Conservation (phyloP, 2,797 vertebrate genomes). For the Hydrocynus forskahlii region DNA sequence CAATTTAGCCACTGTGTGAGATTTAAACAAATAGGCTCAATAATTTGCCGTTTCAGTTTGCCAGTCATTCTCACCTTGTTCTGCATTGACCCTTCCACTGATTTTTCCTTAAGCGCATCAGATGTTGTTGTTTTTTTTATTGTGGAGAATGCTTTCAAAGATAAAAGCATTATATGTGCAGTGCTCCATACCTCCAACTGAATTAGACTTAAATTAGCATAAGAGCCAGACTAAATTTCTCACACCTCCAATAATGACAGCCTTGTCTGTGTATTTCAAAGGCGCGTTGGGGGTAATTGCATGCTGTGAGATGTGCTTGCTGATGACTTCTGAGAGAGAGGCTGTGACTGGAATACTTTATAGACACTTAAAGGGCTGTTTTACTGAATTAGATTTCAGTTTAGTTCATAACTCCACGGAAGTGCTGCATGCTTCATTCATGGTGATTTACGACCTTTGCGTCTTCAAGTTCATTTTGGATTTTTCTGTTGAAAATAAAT, state of each 20-base stretch:
- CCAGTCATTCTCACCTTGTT: neutral
- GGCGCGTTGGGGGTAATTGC: conserved; percentile 39
- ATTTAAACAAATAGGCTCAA: too few relatives aligned
- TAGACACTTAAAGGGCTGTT: neutral
- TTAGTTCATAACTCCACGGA: neutral
- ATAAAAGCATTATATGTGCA: conserved; percentile 1
- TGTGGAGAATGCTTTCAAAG: neutral
- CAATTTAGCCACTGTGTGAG: too few relatives aligned
- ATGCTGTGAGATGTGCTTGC: conserved; percentile 20
- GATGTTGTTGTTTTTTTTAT: too few relatives aligned
- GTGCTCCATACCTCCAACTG: conserved; percentile 8
- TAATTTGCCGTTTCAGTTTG: too few relatives aligned
- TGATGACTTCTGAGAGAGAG: conserved; percentile 10
- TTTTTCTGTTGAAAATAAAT: neutral
- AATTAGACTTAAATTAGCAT: conserved; percentile 47
- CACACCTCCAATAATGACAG: conserved; percentile 31
- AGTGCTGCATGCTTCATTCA: neutral
- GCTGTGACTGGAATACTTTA: conserved; percentile 36
- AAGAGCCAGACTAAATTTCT: conserved; percentile 29
- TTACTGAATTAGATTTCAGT: neutral
- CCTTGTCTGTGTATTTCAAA: conserved; percentile 28
- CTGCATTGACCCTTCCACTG: neutral
- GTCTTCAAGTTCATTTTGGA: neutral
- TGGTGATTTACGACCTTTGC: neutral
- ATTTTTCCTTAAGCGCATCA: neutral